Evolutionary conservation across 1,140 invertebrate genomes (phyloP).

Genomic region (Leptinotarsa defecta): DNA sequence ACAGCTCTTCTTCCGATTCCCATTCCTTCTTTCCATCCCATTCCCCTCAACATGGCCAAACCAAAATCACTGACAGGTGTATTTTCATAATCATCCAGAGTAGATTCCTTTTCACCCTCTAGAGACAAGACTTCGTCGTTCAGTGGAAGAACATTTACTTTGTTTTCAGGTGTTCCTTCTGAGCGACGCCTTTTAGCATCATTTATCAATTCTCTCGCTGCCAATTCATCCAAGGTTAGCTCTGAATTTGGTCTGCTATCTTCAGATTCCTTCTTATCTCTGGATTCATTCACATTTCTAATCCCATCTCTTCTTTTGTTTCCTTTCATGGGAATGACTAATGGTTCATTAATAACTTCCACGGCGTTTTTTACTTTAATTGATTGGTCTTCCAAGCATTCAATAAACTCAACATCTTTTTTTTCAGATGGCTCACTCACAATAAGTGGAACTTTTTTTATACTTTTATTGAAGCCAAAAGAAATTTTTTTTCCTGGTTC

Average conservation of each 20-base stretch:
- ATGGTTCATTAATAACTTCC: slow-evolving; percentile 58
- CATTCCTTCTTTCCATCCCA: slow-evolving; percentile 87
- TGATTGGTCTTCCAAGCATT: slow-evolving; percentile 73
- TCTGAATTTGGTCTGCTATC: slow-evolving; percentile 50
- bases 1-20: slow-evolving; percentile 67
- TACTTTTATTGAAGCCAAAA: slow-evolving; percentile 75
- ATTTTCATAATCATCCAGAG: slow-evolving; percentile 86
- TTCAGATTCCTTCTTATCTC: slow-evolving; percentile 41
- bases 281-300: slow-evolving; percentile 30
- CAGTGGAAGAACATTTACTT: slow-evolving; percentile 42
- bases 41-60: slow-evolving; percentile 88
- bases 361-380: slow-evolving; percentile 71
- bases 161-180: slow-evolving; percentile 35
- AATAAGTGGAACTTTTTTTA: slow-evolving; percentile 65
- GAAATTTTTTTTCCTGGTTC: slow-evolving; percentile 69
- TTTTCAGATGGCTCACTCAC: slow-evolving; percentile 55
- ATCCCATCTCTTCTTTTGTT: slow-evolving; percentile 56
- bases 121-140: slow-evolving; percentile 37
- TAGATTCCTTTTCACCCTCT: slow-evolving; percentile 60
- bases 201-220: slow-evolving; percentile 56
- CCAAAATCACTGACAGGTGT: slow-evolving; percentile 89
- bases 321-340: slow-evolving; percentile 68
- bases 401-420: slow-evolving; percentile 68
- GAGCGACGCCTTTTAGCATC: slow-evolving; percentile 52
- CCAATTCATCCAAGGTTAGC: slow-evolving; percentile 62